Conservation (phyloP, 35 echinoderm and acorn worm genomes). For the Ophioderma brevispina region DNA sequence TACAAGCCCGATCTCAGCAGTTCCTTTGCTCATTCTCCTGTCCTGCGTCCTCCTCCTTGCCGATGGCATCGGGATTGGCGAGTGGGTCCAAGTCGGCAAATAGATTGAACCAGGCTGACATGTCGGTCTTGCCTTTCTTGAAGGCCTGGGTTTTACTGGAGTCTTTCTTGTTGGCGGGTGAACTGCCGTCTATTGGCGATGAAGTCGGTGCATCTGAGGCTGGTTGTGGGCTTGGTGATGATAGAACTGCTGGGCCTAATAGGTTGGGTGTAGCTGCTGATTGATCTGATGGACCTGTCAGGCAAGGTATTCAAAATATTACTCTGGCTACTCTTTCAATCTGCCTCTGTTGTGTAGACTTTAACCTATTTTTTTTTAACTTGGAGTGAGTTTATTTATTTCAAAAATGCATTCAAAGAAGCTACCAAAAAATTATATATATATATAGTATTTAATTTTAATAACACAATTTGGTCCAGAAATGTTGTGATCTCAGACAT, state of each 20-base stretch:
- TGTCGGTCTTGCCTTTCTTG: slow-evolving; percentile 89
- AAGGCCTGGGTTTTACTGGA: slow-evolving; percentile 90
- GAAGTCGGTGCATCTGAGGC: background rate
- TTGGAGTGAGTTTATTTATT: too few species aligned
- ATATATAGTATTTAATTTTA: too few species aligned
- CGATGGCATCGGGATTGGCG: slow-evolving; percentile 89
- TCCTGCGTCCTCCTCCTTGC: slow-evolving; percentile 62
- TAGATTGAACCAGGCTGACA: slow-evolving; percentile 98
- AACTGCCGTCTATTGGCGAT: background rate
- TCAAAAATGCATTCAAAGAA: too few species aligned
- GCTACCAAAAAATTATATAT: too few species aligned
- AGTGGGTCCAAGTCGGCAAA: slow-evolving; percentile 97
- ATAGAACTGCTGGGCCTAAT: background rate
- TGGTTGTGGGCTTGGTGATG: background rate
- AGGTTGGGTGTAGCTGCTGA: background rate
- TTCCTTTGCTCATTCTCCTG: slow-evolving; percentile 61
- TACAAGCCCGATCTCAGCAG: slow-evolving; percentile 26
- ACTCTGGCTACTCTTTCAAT: too few species aligned
- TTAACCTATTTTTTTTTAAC: too few species aligned
- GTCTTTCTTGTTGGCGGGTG: slow-evolving; percentile 59
- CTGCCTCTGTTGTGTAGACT: too few species aligned
- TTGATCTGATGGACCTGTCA: background rate
- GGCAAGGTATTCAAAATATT: too few species aligned
- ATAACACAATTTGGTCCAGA: too few species aligned
- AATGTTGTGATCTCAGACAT: too few species aligned